phyloP scores from a whole-genome alignment of 2,113 vertebrate genomes.

The Sinosuthora webbiana region DNA sequence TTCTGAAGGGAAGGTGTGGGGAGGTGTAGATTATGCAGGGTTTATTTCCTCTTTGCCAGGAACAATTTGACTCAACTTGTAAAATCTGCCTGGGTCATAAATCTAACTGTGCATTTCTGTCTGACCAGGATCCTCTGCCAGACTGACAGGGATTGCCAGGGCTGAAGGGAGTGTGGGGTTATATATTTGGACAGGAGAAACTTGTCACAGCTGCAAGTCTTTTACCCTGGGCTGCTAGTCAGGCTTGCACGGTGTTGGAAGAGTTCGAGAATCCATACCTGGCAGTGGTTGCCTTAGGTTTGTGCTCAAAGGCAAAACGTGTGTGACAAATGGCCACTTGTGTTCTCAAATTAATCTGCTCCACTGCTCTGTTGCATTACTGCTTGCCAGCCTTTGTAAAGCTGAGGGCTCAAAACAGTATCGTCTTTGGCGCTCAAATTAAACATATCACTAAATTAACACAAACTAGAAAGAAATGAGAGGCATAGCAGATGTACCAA shows the following conservation, averaged over 20 bases:
- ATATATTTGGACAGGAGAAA: not conserved
- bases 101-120: not conserved
- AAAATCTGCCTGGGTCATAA: not conserved
- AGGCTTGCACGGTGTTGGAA: fast-evolving
- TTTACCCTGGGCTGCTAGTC: not conserved
- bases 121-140: not conserved
- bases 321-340: not conserved
- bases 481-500: not conserved
- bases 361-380: not conserved
- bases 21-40: not conserved
- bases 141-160: not conserved
- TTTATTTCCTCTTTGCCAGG: not conserved
- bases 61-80: not conserved
- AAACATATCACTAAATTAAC: not conserved
- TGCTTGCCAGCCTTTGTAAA: slow-evolving; percentile 5
- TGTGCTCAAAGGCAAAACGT: not conserved
- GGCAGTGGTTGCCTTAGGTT: not conserved
- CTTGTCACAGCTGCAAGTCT: not conserved
- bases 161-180: not conserved
- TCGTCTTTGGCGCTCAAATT: not conserved
- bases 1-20: not conserved
- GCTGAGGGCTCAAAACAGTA: not conserved
- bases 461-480: not conserved
- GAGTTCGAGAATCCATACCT: not conserved
- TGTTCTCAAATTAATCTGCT: not conserved